Conservation (phyloP, 2,797 vertebrate genomes). For the Enteromius mattozi region DNA sequence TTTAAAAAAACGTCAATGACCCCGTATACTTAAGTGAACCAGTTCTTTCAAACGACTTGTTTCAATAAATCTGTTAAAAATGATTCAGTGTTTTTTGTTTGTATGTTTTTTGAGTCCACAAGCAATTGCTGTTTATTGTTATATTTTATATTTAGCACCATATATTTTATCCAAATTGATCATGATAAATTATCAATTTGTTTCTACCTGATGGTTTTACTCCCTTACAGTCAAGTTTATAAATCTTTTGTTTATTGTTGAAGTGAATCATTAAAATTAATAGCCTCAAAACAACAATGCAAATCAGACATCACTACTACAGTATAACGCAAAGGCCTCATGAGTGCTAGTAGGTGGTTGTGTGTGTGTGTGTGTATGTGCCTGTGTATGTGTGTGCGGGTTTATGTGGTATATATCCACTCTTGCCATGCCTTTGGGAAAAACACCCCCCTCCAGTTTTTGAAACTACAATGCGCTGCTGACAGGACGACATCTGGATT, state of each 20-base stretch:
- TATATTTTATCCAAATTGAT: not conserved
- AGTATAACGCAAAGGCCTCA: not conserved
- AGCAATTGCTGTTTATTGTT: not conserved
- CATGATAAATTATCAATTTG: not conserved
- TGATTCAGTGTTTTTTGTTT: not conserved
- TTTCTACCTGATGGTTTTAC: not conserved
- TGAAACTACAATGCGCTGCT: not conserved
- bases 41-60: not conserved
- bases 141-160: not conserved
- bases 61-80: not conserved
- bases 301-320: not conserved
- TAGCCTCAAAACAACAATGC: not conserved
- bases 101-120: not conserved
- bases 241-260: not conserved
- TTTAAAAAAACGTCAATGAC: too few relatives aligned
- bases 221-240: not conserved
- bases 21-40: not conserved
- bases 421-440: not conserved
- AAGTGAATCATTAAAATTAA: not conserved
- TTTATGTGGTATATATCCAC: not conserved
- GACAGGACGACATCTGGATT: constrained; percentile 14
- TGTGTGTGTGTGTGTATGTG: not conserved
- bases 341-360: not conserved
- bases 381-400: not conserved
- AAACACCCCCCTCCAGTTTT: not conserved